Base-by-base conservation (phyloP, 2,797 vertebrate genomes). In the Microctenopoma steveboyesi region DNA sequence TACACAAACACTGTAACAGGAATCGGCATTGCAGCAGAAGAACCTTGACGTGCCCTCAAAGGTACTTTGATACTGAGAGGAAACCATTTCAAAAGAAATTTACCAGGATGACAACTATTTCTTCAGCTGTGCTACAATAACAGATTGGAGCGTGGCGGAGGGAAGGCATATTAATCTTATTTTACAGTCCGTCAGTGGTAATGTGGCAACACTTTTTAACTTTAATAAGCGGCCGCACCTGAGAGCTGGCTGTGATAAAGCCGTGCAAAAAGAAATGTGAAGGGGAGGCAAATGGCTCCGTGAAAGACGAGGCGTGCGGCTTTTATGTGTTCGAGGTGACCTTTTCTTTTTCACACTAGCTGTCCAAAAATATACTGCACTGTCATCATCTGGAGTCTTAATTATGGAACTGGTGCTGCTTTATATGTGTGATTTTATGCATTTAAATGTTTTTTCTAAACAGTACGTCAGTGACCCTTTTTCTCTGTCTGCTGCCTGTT, bases 121-220 rank as follows among this genome's bases (percentile, higher is more conserved):
- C 83, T 56, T 68, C 86, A 9, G 64, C 83, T 79, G 81, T 85
- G 90, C 90, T 91, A 87, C 76, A 86, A 75, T 80, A 89, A 82
- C 87, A 86, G 91, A 84, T 81, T 46, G 61, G 53, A 80, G 79
- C 76, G 55, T 7, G 4, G 69, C 28, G 72, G 60, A 72, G 13
- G 70, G 83, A 71, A 40, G 52, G 53, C 58, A 39, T 54, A 91
- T 93, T 90, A 91, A 93, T 93, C 91, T 90, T 76, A 70, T 82
- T 86, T 88, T 88, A 82, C 87, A 75, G 76, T 90, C 82, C 88
- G 91, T 92, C 91, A 89, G 69, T 43, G 64, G 78, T 87, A 90
- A 90, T 88, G 88, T 72, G 83, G 72, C 81, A 42, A 64, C 15
- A 81, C 86, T 78, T 88, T 81, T 79, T 88, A 85, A 89, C 59